These are phyloP conservation scores for Scaptomyza parva DNA, from an alignment of 2,888 invertebrate genomes.

Conservation along the genomic window DNA sequence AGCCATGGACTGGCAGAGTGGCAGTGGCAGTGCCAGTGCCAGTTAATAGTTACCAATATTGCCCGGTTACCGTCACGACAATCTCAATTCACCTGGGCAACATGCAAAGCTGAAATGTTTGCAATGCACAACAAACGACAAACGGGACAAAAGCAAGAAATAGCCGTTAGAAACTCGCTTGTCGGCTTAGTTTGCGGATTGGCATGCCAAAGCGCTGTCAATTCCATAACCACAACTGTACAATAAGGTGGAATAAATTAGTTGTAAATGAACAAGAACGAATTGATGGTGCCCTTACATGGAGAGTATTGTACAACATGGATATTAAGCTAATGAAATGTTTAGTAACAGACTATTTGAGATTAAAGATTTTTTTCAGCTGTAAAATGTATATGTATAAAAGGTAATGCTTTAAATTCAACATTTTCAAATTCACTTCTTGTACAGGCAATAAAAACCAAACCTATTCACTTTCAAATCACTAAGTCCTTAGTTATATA, in stretches of 20 bases:
- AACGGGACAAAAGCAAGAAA: neutral
- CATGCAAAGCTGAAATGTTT: conserved; percentile 55
- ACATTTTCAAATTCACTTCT: too few species aligned
- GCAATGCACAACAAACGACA: conserved; percentile 20
- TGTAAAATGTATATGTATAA: too few species aligned
- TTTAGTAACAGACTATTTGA: too few species aligned
- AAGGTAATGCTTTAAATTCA: too few species aligned
- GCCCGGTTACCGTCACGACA: conserved; percentile 8
- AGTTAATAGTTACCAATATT: conserved; percentile 38
- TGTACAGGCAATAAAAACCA: too few species aligned
- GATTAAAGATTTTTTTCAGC: too few species aligned
- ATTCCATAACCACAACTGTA: conserved; percentile 19
- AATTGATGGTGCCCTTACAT: neutral
- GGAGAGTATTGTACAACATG: too few species aligned
- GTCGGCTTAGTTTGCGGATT: conserved; percentile 25
- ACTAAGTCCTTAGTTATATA: too few species aligned
- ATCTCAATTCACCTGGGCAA: conserved; percentile 31
- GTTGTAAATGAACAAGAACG: neutral
- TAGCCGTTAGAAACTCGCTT: neutral
- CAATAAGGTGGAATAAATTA: neutral
- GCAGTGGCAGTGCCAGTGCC: neutral
- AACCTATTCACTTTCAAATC: too few species aligned
- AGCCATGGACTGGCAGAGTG: neutral
- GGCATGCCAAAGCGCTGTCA: conserved; percentile 34
- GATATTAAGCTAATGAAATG: too few species aligned